Conservation (phyloP, 2,113 vertebrate species). For the Oxygymnocypris stewartii region DNA sequence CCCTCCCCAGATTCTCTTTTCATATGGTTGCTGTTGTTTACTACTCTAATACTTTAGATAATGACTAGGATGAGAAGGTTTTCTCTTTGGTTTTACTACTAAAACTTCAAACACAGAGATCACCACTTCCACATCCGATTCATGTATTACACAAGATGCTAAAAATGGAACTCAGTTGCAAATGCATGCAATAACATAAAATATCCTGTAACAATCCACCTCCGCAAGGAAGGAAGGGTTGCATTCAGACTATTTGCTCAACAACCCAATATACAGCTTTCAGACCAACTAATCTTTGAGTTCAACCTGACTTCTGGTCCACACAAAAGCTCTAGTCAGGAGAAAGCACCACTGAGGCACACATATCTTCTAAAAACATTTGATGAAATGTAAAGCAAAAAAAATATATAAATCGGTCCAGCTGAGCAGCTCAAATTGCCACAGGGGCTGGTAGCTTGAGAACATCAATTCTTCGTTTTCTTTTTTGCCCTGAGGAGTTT, state of each 20-base stretch:
- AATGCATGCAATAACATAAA: not conserved
- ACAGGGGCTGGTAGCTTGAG: constrained; percentile 58
- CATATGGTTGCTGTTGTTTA: not conserved
- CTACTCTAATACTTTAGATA: not conserved
- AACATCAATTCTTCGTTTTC: constrained; percentile 36
- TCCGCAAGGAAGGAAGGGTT: not conserved
- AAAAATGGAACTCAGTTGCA: not conserved
- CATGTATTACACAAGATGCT: not conserved
- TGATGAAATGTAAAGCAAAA: constrained; percentile 1
- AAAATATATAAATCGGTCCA: not conserved
- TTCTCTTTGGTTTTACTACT: not conserved
- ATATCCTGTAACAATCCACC: not conserved
- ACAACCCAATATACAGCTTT: not conserved
- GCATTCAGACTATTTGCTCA: not conserved
- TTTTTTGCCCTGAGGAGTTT: constrained; percentile 13
- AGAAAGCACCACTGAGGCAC: not conserved
- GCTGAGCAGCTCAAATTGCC: constrained; percentile 13
- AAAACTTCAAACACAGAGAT: not conserved
- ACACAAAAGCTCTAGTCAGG: not conserved
- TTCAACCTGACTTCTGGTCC: not conserved
- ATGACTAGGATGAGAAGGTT: not conserved
- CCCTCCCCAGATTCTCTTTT: not conserved
- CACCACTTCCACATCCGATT: not conserved
- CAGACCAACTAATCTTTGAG: not conserved
- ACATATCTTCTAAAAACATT: not conserved